Evolutionary conservation across 2,888 invertebrate species (phyloP).

Genomic region (Drosophila glabriapex): DNA sequence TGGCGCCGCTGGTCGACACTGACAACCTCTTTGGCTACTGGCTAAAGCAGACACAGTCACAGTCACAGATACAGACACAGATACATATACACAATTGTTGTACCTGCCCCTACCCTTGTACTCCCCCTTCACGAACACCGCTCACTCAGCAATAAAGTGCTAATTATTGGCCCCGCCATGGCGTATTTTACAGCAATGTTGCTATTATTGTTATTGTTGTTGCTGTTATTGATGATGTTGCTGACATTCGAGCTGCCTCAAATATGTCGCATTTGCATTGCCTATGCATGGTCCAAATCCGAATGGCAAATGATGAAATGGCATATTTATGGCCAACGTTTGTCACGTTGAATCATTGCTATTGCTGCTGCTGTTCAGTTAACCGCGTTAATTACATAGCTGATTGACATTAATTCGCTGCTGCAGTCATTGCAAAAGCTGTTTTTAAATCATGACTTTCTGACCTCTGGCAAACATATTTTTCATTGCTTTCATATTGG

Average conservation of each 20-base stretch:
- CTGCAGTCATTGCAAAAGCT: conserved; percentile 53
- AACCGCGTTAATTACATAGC: conserved; percentile 67
- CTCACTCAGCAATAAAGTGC: conserved; percentile 49
- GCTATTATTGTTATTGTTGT: conserved; percentile 5
- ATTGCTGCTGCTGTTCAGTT: conserved; percentile 36
- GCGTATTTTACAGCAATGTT: conserved; percentile 18
- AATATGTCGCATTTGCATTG: conserved; percentile 52
- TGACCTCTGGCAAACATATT: conserved; percentile 33
- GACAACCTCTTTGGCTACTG: conserved; percentile 49
- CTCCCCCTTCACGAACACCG: background rate
- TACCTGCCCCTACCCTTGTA: too few species aligned
- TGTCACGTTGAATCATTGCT: conserved; percentile 42
- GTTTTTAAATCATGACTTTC: conserved; percentile 39
- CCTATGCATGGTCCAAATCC: conserved; percentile 14
- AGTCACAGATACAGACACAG: conserved; percentile 8
- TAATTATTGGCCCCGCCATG: conserved; percentile 55
- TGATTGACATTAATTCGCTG: conserved; percentile 75
- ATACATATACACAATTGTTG: conserved; percentile 30
- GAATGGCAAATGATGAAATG: conserved; percentile 18
- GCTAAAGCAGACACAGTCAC: conserved; percentile 20
- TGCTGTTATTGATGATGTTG: conserved; percentile 58
- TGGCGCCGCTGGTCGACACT: conserved; percentile 48
- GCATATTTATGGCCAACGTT: conserved; percentile 65
- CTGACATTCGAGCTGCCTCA: conserved; percentile 60
- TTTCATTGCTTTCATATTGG: conserved; percentile 23